Evolutionary conservation across 1,140 invertebrate genomes (phyloP), one percentile per base, ranked within the genome.

Genomic region (Mya arenaria): DNA sequence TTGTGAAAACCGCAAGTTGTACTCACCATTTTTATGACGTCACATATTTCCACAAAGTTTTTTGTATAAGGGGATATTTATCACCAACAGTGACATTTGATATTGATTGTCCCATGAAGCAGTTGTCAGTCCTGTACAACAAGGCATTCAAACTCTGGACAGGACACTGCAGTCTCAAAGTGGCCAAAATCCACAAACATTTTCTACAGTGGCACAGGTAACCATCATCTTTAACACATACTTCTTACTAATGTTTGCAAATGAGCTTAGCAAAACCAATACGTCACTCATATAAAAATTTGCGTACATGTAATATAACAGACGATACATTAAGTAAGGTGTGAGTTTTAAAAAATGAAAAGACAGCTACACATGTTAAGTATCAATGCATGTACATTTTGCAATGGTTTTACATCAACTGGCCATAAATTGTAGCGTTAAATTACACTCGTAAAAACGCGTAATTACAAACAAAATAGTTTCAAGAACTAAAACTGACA

Each of bases 201-300:
- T 80, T 80, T 39, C 55, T 80, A 13, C 13, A 39, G 32, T 80
- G 77, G 77, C 77, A 80, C 56, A 62, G 48, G 77, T 79, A 41
- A 68, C 58, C 48, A 28, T 68, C 30, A 68, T 19, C 28, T 36
- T 1, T 36, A 19, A 19, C 39, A 39, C 17, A 37, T 19, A n/a
- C 36, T 68, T 6, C 25, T 15, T 3, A 19, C 30, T 36, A 68
- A 19, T 62, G 60, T 62, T 62, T 62, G n/a, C 17, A 2, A 62
- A 62, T 34, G 3, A 30, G n/a, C 60, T 30, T 62, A 62, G 19
- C 30, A 62, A 30, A 19, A 23, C 23, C 10, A 19, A 34, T 23
- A 30, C 19, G 10, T 10, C 19, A n/a, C n/a, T n/a, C n/a, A n/a
- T n/a, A n/a, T n/a, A n/a, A n/a, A n/a, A n/a, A n/a, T n/a, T n/a